Conservation (phyloP, 2,888 invertebrate species). For the Deilephila elpenor region DNA sequence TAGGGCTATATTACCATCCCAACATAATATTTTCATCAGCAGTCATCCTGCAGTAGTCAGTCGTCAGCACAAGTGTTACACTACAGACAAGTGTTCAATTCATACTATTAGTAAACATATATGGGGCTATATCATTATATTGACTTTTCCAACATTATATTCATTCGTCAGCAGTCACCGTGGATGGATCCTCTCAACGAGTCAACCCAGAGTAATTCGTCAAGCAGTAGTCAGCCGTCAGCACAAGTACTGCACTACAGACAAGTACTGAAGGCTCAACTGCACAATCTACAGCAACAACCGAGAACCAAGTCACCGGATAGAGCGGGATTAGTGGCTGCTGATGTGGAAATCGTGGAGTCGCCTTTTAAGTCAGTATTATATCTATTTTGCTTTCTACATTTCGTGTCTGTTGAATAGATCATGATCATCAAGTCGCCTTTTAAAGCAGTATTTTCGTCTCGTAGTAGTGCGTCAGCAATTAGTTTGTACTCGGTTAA, state of each 20-base stretch:
- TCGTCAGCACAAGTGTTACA: too few species aligned
- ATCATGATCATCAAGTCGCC: too few species aligned
- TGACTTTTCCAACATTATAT: too few species aligned
- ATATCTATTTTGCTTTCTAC: not conserved
- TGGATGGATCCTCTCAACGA: constrained; percentile 72
- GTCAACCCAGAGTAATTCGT: constrained; percentile 68
- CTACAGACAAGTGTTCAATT: too few species aligned
- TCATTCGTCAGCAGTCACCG: constrained; percentile 39
- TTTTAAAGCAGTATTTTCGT: not conserved
- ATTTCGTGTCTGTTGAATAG: too few species aligned
- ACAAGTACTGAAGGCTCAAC: constrained; percentile 68
- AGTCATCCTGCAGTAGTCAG: too few species aligned
- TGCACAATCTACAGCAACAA: constrained; percentile 58
- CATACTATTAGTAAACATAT: too few species aligned
- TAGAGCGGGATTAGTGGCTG: constrained; percentile 59
- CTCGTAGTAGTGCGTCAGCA: too few species aligned
- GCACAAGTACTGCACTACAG: constrained; percentile 72
- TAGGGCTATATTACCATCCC: too few species aligned
- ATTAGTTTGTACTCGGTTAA: too few species aligned
- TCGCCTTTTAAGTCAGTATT: constrained; percentile 75
- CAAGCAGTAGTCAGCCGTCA: constrained; percentile 75
- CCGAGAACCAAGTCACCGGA: constrained; percentile 51
- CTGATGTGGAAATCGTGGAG: constrained; percentile 72
- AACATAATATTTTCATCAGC: too few species aligned
- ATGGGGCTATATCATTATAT: too few species aligned